Conservation (phyloP, 1,140 invertebrate species). For the Heliothis subflexa region DNA sequence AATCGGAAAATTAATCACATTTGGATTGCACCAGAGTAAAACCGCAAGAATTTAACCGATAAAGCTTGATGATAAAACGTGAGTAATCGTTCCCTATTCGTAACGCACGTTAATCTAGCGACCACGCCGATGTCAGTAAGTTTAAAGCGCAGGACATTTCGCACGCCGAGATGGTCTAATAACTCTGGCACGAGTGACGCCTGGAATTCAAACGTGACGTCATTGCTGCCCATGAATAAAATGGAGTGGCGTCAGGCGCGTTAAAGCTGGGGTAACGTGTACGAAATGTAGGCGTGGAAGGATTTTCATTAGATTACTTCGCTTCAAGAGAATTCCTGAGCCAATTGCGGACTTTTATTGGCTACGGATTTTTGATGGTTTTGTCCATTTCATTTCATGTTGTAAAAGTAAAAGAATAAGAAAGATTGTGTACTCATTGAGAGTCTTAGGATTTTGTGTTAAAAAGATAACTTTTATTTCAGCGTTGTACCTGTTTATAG, state of each 20-base stretch:
- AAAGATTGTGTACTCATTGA: too few relatives aligned
- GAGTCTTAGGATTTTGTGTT: too few relatives aligned
- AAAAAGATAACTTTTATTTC: too few relatives aligned
- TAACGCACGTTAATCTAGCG: conserved; percentile 15
- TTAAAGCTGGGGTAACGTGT: conserved; percentile 41
- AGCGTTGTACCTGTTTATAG: too few relatives aligned
- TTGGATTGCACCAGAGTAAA: neutral
- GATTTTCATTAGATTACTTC: conserved; percentile 42
- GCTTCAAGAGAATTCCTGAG: conserved; percentile 30
- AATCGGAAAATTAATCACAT: neutral
- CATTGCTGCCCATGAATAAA: conserved; percentile 45
- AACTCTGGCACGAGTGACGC: conserved; percentile 37
- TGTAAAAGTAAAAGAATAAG: neutral
- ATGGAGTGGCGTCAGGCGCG: conserved; percentile 41
- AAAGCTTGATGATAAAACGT: neutral
- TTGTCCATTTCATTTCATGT: conserved; percentile 18
- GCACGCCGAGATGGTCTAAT: conserved; percentile 36
- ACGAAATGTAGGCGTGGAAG: conserved; percentile 44
- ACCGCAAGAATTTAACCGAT: too few relatives aligned
- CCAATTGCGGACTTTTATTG: conserved; percentile 35
- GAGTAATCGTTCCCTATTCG: neutral
- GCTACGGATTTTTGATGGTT: conserved; percentile 18
- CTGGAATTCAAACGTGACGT: conserved; percentile 42
- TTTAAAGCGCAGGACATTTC: conserved; percentile 38
- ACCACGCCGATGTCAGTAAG: conserved; percentile 33